Evolutionary conservation across 1,140 invertebrate genomes (phyloP), one percentile per base, ranked within the genome.

Genomic region (Ceratoteleas bidentatus): DNA sequence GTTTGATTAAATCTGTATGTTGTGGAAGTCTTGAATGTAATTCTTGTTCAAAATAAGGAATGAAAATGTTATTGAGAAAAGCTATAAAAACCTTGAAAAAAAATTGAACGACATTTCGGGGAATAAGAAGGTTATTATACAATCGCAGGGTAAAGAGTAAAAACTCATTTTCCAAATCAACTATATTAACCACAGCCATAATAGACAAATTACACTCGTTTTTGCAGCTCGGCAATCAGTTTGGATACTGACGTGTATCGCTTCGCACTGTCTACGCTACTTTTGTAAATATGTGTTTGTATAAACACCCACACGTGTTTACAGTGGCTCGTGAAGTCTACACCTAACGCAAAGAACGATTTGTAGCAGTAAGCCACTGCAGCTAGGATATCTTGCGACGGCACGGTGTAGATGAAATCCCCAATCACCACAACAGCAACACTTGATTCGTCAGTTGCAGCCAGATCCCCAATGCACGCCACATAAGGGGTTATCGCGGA

Each of bases 321-420:
- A 47, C 61, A 52, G 6, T 64, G 32, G 7, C 8, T 16, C 13
- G 61, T 32, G 14, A 64, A 64, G 10, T 50, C 32, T 11, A 52
- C 38, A 6, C 52, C 36, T 14, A 64, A 64, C 2, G 61, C 61
- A 11, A 64, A 64, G 15, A 52, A 36, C 2, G 49, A 0, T 11
- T 64, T 64, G 33, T 52, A 64, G 52, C 61, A 64, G 38, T 10
- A 64, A 7, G 14, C 45, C 6, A 64, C 61, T n/a, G 61, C 61
- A 13, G 36, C 33, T 6, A 36, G 4, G 38, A 52, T 13, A 40
- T 11, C 14, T 5, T 52, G 50, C 32, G 3, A 24, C 8, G 5
- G 2, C 6, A 52, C 38, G n/a, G 9, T 64, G 14, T 52, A 64
- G n/a, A 34, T 50, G 14, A 11, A 64, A 52, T 64, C 49, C 5